phyloP scores from a whole-genome alignment of 2,797 vertebrate species.

The Gobionotothen gibberifrons region DNA sequence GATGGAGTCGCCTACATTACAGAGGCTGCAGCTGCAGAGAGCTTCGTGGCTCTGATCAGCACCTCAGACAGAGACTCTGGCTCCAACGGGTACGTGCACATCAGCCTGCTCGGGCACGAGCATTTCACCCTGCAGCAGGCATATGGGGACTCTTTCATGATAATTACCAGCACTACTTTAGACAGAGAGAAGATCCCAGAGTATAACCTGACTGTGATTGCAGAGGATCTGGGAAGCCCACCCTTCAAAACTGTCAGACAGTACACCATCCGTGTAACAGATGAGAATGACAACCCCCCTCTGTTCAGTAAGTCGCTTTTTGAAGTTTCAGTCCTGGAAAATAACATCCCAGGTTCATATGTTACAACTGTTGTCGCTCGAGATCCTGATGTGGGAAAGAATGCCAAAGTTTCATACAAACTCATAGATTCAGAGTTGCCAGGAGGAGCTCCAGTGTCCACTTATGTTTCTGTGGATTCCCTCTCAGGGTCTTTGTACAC shows the following conservation, averaged over 20 bases:
- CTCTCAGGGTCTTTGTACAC: conserved; percentile 75
- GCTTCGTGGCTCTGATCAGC: conserved; percentile 87
- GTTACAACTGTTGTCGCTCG: conserved; percentile 82
- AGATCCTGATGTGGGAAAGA: conserved; percentile 76
- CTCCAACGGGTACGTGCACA: conserved; percentile 83
- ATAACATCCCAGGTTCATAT: conserved; percentile 86
- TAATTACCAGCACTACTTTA: conserved; percentile 78
- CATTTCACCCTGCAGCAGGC: conserved; percentile 87
- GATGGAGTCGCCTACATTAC: conserved; percentile 84
- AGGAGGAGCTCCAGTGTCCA: conserved; percentile 74
- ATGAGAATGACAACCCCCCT: conserved; percentile 87
- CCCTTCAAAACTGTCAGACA: conserved; percentile 83
- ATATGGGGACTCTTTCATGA: conserved; percentile 87
- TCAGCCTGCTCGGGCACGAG: conserved; percentile 83
- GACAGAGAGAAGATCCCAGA: conserved; percentile 84
- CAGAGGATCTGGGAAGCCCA: conserved; percentile 82
- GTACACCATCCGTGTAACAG: conserved; percentile 84
- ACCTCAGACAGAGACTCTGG: conserved; percentile 87
- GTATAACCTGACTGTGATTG: conserved; percentile 84
- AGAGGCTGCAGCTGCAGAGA: conserved; percentile 82
- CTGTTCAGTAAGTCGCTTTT: conserved; percentile 82
- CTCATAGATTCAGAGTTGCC: conserved; percentile 77
- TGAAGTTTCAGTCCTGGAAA: conserved; percentile 85
- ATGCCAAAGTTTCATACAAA: conserved; percentile 79
- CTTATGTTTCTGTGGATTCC: conserved; percentile 76